Evolutionary conservation across 2,888 invertebrate species (phyloP), one percentile per base, ranked within the genome.

Genomic region (Gryllus longicercus): DNA sequence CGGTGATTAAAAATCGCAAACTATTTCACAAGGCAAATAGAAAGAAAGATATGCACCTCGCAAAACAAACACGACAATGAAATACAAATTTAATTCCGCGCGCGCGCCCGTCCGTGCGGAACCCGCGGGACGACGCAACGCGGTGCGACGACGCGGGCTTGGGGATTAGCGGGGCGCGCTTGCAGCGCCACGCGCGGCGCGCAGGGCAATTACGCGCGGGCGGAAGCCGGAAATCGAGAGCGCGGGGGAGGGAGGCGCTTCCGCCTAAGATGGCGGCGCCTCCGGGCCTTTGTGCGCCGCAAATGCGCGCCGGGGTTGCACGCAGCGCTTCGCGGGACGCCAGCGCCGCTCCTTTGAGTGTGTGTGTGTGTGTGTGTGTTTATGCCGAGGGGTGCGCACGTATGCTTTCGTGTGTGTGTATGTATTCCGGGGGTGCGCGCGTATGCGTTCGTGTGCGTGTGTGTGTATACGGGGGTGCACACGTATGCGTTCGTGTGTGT

Each of bases 21-120:
- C 63, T 18, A 63, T 63, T 63, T 63, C 63, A 11, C 63, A 63
- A 63, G 16, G 63, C 63, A 63, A 63, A 63, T 63, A 63, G 16
- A 63, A n/a, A 63, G n/a, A 63, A 63, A 63, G 14, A 63, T 63
- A n/a, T 63, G 63, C 63, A 63, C 63, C 14, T n/a, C n/a, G 63
- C 14, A 63, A 63, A 63, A 63, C n/a, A 63, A 63, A 63, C 63
- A 63, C 63, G n/a, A 63, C 63, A 63, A 63, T 63, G 63, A 63
- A 63, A 63, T 63, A 63, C 63, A 63, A 63, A 63, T 63, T 63
- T 63, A 63, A 63, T 63, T 63, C 63, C 63, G 12, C 63, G n/a
- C 63, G 63, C 63, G 63, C 63, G 12, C 63, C 38, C 38, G 38
- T 5, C 8, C 38, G 38, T 5, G n/a, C n/a, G 63, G 63, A 63